Evolutionary conservation across 2,797 vertebrate genomes (phyloP), one percentile per base, ranked within the genome.

Genomic region (Onychomys torridus): DNA sequence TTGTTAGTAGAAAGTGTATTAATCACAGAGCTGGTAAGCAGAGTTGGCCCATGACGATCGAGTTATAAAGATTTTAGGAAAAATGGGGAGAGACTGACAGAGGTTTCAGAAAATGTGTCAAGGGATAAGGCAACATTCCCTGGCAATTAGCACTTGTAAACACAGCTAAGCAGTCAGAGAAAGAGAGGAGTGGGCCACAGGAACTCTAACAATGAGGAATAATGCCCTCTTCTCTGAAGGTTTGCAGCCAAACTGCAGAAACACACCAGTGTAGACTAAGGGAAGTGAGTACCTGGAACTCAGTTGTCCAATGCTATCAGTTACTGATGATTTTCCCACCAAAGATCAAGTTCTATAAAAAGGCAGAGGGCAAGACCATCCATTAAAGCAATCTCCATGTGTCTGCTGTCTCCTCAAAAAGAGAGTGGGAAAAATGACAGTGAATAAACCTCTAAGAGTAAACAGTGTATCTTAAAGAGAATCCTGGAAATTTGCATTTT

Each of bases 231-330:
- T n/a, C 10, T 21, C 25, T 16, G 7, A 37, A 37, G 0, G 6
- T 46, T 14, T 4, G 46, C 3, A 75, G 9, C 37, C 21, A 4
- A 32, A 21, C 43, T n/a, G 10, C 2, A 9, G 32, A 19, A 27
- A 65, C 19, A 14, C 12, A 55, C 55, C 0, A 6, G 34, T 13
- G 23, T 0, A 3, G 14, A 11, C 34, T 23, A 55, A 52, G 19
- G 3, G 52, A 63, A 73, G 43, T 2, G 0, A 8, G 63, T 25
- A 3, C 27, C 52, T 14, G 10, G 14, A 25, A 37, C 52, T 69
- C n/a, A 75, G 1, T 27, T 6, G 11, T 0, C 27, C 25, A 49
- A 9, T 0, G 0, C 32, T 52, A 0, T 61, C 40, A 16, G 4
- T 0, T 67, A 16, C 75, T 49, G 14, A 6, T 13, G 23, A 7